Evolutionary conservation across 2,797 vertebrate species (phyloP).

Genomic region (Microtus agrestis): DNA sequence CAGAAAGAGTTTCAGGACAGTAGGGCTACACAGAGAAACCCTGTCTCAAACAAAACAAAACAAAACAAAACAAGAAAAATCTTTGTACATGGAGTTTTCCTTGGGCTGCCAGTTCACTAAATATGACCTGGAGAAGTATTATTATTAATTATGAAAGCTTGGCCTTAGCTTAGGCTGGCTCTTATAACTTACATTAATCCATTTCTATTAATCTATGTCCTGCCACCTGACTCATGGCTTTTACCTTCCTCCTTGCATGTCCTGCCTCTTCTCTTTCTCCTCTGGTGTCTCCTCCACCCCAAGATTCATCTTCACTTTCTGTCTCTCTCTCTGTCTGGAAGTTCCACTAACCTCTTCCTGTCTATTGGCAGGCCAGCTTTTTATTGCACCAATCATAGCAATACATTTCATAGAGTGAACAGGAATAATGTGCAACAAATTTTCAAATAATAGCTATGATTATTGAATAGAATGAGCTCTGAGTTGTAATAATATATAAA

Average conservation of each 20-base stretch:
- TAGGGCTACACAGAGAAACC: background rate
- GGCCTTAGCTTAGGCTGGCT: no score
- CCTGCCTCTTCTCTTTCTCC: background rate
- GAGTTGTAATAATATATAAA: background rate
- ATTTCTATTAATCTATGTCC: no score
- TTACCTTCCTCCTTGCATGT: no score
- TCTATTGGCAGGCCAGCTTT: background rate
- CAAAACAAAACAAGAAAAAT: background rate
- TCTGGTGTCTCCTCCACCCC: background rate
- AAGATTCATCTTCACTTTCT: background rate
- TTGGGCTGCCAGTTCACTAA: background rate
- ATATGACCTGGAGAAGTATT: background rate
- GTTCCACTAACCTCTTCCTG: background rate
- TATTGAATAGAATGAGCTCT: background rate
- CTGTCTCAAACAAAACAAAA: background rate
- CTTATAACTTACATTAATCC: no score
- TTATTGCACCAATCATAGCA: background rate
- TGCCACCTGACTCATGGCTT: no score
- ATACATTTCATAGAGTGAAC: background rate
- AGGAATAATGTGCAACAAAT: background rate
- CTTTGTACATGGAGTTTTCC: background rate
- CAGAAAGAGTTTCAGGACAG: background rate
- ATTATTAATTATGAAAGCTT: background rate
- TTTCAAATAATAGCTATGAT: background rate
- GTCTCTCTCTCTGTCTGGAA: background rate